Evolutionary conservation across 1,140 invertebrate genomes (phyloP).

Genomic region (Heterodera schachtii): DNA sequence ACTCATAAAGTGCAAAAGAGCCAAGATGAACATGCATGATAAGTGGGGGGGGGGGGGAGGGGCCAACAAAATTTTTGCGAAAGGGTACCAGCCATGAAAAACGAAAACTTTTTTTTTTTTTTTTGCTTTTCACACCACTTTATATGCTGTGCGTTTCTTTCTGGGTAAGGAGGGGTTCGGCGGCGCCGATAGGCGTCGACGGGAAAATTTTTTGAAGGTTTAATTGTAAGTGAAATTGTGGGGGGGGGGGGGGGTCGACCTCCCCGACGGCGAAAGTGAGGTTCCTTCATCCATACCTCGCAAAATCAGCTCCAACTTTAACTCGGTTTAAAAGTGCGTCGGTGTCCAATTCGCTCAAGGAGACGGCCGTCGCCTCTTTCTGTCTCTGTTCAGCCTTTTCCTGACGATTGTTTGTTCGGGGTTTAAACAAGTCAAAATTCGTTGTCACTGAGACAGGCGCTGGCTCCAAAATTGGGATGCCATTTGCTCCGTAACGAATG

Average conservation of each 20-base stretch:
- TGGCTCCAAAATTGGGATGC: constrained; percentile 43
- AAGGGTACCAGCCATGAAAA: too few species aligned
- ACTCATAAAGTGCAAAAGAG: too few species aligned
- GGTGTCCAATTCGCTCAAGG: constrained; percentile 44
- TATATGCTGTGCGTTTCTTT: too few species aligned
- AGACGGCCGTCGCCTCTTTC: constrained; percentile 11
- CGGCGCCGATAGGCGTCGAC: too few species aligned
- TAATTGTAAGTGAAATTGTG: too few species aligned
- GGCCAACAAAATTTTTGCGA: too few species aligned
- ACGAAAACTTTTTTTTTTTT: too few species aligned
- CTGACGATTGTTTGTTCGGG: constrained; percentile 14
- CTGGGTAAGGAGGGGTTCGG: too few species aligned
- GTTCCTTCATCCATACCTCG: constrained; percentile 34
- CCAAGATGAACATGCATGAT: too few species aligned
- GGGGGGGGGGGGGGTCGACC: background rate
- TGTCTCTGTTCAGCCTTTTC: background rate
- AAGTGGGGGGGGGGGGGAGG: too few species aligned
- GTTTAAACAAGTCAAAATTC: background rate
- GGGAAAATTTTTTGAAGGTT: too few species aligned
- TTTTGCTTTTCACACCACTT: too few species aligned
- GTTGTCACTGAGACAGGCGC: constrained; percentile 31
- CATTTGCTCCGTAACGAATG: constrained; percentile 40
- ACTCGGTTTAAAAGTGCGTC: constrained; percentile 41
- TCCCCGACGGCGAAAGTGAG: background rate
- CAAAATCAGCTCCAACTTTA: constrained; percentile 43